phyloP scores from a whole-genome alignment of 1,140 invertebrate species.

The Diabrotica virgifera region DNA sequence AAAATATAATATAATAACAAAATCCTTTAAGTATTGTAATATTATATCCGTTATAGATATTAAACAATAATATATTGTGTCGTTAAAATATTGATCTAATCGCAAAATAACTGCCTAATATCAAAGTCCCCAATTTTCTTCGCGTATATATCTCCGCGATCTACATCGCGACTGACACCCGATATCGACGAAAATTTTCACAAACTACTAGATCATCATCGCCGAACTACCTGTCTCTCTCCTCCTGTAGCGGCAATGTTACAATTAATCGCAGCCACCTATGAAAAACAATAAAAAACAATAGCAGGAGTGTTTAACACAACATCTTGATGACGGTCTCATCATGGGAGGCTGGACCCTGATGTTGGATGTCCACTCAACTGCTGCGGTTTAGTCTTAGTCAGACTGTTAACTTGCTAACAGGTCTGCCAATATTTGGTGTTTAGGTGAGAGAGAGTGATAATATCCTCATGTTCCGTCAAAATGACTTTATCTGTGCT shows the following conservation, averaged over 20 bases:
- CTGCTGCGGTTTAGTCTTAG: constrained; percentile 16
- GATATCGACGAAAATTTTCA: no score
- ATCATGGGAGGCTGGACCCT: constrained; percentile 19
- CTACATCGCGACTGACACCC: no score
- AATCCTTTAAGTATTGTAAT: no score
- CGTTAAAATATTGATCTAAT: no score
- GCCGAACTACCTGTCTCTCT: neutral
- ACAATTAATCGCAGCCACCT: constrained; percentile 16
- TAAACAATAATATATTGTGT: no score
- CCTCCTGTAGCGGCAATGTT: constrained; percentile 1
- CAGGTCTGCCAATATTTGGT: constrained; percentile 19
- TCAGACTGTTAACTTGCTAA: constrained; percentile 16
- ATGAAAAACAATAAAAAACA: constrained; percentile 19
- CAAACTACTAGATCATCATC: neutral
- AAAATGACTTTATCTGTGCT: constrained; percentile 13
- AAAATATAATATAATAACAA: no score
- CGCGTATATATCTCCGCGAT: no score
- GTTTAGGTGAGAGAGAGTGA: constrained; percentile 10
- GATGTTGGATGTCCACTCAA: constrained; percentile 6
- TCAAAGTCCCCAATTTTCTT: no score
- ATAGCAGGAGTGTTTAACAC: constrained; percentile 15
- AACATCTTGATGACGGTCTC: constrained; percentile 18
- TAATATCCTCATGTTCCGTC: constrained; percentile 14
- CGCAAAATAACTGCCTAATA: no score
- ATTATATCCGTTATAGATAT: no score